A percentile compares a stretch with the other conserved stretches of the same genome.
phyloP scores from a whole-genome alignment of 2,113 vertebrate genomes.

The Siniperca knerii region DNA sequence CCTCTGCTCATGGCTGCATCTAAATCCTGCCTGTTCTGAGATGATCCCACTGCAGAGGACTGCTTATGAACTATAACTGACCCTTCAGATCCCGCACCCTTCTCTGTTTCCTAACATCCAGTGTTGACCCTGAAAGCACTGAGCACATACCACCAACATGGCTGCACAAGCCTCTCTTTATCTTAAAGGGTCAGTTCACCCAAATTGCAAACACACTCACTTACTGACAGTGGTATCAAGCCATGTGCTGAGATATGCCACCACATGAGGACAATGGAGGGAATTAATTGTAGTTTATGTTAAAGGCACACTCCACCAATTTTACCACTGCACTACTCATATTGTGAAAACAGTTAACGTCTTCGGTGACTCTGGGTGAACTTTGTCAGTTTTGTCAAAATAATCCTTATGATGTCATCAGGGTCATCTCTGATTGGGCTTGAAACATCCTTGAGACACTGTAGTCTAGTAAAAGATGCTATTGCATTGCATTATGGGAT shows the following conservation, averaged over 20 bases:
- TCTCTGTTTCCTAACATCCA: not conserved
- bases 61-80: not conserved
- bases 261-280: not conserved
- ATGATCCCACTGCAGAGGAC: not conserved
- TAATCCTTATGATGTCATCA: too few species aligned
- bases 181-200: not conserved
- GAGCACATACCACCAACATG: not conserved
- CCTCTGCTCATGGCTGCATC: conserved; percentile 34
- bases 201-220: not conserved
- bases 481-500: too few species aligned
- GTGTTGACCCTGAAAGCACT: not conserved
- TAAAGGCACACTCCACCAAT: not conserved
- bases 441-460: too few species aligned
- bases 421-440: too few species aligned
- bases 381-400: too few species aligned
- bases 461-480: too few species aligned
- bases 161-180: not conserved
- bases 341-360: not conserved
- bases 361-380: too few species aligned
- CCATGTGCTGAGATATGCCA: not conserved
- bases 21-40: conserved; percentile 18
- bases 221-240: not conserved
- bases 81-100: not conserved
- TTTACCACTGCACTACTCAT: not conserved
- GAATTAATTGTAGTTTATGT: not conserved